A percentile compares a stretch with the other conserved stretches of the same genome.
phyloP scores from a whole-genome alignment of 2,797 vertebrate genomes.

The Thalassophryne amazonica region DNA sequence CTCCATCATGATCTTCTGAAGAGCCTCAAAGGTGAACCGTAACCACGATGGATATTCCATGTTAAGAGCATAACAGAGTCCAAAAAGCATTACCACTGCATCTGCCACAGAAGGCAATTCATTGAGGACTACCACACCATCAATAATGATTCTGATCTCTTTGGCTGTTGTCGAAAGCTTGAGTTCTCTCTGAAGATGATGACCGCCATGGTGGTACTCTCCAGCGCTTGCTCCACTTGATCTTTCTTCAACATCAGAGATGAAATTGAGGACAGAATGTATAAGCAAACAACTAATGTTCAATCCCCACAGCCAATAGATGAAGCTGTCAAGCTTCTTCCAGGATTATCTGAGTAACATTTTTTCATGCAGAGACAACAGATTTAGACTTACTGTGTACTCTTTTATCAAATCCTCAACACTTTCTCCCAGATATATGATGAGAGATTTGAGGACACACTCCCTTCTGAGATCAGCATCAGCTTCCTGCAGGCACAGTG shows the following conservation, averaged over 20 bases:
- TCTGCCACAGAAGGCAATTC: conserved; percentile 8
- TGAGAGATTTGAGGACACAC: neutral
- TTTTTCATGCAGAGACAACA: neutral
- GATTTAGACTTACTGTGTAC: neutral
- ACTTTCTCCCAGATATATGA: neutral
- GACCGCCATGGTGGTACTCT: neutral
- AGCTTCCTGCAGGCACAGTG: neutral
- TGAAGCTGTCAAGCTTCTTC: neutral
- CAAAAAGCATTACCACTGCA: conserved; percentile 4
- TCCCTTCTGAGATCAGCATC: neutral
- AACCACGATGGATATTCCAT: neutral
- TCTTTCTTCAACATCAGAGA: too few relatives aligned
- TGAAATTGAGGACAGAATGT: too few relatives aligned
- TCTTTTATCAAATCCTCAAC: neutral
- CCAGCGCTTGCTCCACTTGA: too few relatives aligned
- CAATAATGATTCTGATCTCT: conserved; percentile 2
- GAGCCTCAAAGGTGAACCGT: conserved; percentile 7
- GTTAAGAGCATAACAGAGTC: neutral
- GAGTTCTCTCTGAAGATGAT: neutral
- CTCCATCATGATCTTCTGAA: conserved; percentile 11
- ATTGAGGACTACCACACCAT: conserved; percentile 8
- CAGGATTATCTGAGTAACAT: neutral
- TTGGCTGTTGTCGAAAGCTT: neutral
- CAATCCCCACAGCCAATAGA: too few relatives aligned
- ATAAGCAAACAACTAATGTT: neutral